Evolutionary conservation across 2,797 vertebrate species (phyloP), one percentile per base, ranked within the genome.

Genomic region (Pteronotus mesoamericanus): DNA sequence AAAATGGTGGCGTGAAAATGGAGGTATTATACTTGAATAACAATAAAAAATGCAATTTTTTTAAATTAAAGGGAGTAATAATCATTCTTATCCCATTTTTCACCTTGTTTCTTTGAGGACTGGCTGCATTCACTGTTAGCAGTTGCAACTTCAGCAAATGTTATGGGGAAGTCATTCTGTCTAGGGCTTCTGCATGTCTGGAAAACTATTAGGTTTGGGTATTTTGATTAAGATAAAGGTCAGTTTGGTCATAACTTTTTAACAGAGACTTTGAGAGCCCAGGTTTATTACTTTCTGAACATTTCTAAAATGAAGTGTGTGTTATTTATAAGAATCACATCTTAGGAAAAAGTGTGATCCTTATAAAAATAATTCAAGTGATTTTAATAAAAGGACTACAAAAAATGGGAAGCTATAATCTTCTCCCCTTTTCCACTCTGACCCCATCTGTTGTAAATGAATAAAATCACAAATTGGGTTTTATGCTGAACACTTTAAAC

Each of bases 401-500:
- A 71, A 94, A 96, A 92, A 64, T 16, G 68, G 93, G 86, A 93
- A 97, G 78, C 80, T 91, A n/a, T 92, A 95, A 95, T 83, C 94
- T 88, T 34, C 10, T 68, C 34, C 86, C 53, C 18, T 37, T 86
- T 94, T 95, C 94, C 77, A 69, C 55, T 86, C 74, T 97, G 95
- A 94, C 95, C 84, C 91, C 96, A 96, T 97, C 83, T 98, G 95
- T 95, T 97, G 83, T 97, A 97, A 95, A 97, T 95, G 96, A 96
- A 95, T 94, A 96, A 97, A 97, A 91, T 71, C 97, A 97, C 97
- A 97, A 97, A 96, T 97, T 97, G 92, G 78, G 96, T 97, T 97
- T 97, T 97, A 97, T 93, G 87, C 96, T 80, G 89, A 97, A 95
- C 95, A 96, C 88, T 97, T 97, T 96, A 94, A 97, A 95, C 94